Evolutionary conservation across 2,888 invertebrate genomes (phyloP).

Genomic region (Proisotoma minuta): DNA sequence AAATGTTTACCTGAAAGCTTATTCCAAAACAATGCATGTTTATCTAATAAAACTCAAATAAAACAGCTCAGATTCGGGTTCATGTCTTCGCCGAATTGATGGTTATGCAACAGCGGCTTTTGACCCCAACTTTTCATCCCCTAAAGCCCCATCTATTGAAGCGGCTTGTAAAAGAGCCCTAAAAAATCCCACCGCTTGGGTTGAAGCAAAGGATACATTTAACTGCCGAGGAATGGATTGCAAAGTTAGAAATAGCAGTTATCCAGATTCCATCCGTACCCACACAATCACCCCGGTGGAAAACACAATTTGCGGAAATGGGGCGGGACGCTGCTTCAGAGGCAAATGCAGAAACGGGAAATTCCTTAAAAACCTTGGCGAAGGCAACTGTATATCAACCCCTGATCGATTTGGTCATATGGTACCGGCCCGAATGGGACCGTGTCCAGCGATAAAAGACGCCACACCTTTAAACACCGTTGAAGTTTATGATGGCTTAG

Average conservation of each 20-base stretch:
- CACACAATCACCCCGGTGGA: conserved; percentile 21
- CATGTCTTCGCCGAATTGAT: conserved; percentile 22
- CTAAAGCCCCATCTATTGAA: conserved; percentile 23
- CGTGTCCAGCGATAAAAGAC: no score
- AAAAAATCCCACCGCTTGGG: conserved; percentile 11
- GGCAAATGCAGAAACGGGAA: conserved; percentile 19
- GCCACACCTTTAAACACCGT: no score
- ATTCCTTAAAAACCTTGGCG: no score
- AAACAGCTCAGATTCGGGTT: conserved; percentile 16
- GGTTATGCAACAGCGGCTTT: conserved; percentile 1
- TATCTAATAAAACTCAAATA: no score
- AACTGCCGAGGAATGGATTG: conserved; percentile 20
- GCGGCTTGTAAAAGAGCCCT: conserved; percentile 21
- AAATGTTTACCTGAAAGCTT: neutral
- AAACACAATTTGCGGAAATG: conserved; percentile 20
- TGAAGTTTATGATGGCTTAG: no score
- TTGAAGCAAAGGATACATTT: neutral
- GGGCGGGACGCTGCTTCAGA: conserved; percentile 24
- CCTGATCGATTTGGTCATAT: no score
- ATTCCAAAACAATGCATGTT: neutral
- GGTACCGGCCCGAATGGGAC: no score
- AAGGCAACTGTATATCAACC: no score
- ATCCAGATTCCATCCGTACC: neutral
- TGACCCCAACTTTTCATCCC: conserved; percentile 7
- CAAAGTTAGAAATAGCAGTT: neutral